Base-by-base conservation (phyloP, 2,797 vertebrate genomes). In the Lepilemur septentrionalis region DNA sequence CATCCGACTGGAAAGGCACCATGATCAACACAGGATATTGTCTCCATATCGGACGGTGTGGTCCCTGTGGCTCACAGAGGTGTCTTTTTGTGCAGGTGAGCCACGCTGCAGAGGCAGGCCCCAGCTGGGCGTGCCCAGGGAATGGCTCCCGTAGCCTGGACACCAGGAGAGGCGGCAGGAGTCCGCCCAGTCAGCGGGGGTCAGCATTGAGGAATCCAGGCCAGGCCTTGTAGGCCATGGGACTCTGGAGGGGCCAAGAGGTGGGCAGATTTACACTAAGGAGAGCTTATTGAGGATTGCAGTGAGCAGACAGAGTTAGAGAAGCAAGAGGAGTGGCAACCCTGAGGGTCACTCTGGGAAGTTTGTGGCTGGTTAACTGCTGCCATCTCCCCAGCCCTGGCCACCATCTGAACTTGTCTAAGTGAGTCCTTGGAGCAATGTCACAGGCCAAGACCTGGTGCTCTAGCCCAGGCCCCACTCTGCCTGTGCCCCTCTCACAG, bases 101-200 rank as follows among this genome's bases (percentile, higher is more conserved):
- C 41, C 9, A 57, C 23, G 22, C 15, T 0, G 0, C 11, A 3
- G 12, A 52, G n/a, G 35, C 10, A n/a, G n/a, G 41, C 23, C 5
- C 18, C 7, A 13, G 0, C 5, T 0, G 25, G 2, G 10, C 2
- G 0, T 1, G 23, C 7, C 3, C 22, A 23, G 17, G 46, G 5
- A 30, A 30, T 1, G 2, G 2, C 28, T 50, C 25, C 20, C 18
- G 28, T 43, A 2, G 13, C 15, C 8, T 23, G 38, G 52, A 14
- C 4, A 5, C 48, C 30, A 25, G 11, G 23, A 52, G 1, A 22
- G 28, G 14, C 0, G 0, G 25, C 17, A 28, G 46, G 23, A 15
- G 9, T 25, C 25, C 20, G 28, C 0, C 22, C 35, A 72, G 25
- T 12, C 46, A 48, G 48, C 8, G 15, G 15, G 12, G 41, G 22